phyloP scores from a whole-genome alignment of 2,797 vertebrate species.

The Tachyglossus aculeatus region DNA sequence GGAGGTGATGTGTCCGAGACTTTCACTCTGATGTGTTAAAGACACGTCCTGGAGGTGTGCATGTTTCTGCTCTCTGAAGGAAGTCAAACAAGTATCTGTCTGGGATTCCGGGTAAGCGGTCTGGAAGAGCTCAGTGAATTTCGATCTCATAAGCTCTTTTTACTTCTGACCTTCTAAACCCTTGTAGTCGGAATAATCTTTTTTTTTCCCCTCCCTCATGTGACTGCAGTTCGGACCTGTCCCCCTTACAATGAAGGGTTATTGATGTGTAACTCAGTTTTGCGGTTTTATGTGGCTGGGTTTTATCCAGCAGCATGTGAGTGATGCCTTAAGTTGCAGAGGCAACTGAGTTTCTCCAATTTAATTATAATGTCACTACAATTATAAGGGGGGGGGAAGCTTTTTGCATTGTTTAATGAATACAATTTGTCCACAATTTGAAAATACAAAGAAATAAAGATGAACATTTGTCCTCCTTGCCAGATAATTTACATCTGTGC shows the following conservation, averaged over 20 bases:
- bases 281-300: slow-evolving; percentile 66
- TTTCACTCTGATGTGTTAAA: slow-evolving; percentile 58
- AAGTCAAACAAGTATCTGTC: slow-evolving; percentile 61
- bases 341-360: slow-evolving; percentile 70
- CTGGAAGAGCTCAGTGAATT: slow-evolving; percentile 31
- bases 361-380: slow-evolving; percentile 78
- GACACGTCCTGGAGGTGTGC: slow-evolving; percentile 34
- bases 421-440: slow-evolving; percentile 69
- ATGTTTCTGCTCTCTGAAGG: background rate
- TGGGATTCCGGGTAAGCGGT: slow-evolving; percentile 31
- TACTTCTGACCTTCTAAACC: slow-evolving; percentile 53
- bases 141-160: slow-evolving; percentile 45
- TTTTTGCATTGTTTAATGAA: slow-evolving; percentile 74
- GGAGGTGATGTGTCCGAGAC: slow-evolving; percentile 66
- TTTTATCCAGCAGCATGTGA: slow-evolving; percentile 70
- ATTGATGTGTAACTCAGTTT: slow-evolving; percentile 64
- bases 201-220: background rate
- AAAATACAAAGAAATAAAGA: slow-evolving; percentile 76
- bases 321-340: slow-evolving; percentile 72
- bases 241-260: slow-evolving; percentile 56
- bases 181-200: slow-evolving; percentile 50
- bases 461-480: slow-evolving; percentile 74
- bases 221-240: slow-evolving; percentile 63
- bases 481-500: slow-evolving; percentile 73
- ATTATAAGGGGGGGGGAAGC: slow-evolving; percentile 73